phyloP scores from a whole-genome alignment of 2,113 vertebrate genomes.

The Anseranas semipalmata region DNA sequence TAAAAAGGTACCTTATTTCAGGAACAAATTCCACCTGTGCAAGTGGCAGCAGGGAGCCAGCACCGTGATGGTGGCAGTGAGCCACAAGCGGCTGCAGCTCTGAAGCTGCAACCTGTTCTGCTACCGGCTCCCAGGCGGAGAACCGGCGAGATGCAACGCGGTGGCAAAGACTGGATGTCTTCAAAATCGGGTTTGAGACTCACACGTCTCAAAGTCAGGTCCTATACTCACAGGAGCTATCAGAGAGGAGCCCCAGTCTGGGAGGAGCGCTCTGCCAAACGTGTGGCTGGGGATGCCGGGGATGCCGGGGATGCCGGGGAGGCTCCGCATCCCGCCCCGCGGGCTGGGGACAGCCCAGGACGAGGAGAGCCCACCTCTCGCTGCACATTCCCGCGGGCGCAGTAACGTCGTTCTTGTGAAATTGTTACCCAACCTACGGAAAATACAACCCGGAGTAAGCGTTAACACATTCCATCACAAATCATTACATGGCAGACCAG shows the following conservation, averaged over 20 bases:
- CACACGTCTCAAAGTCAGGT: too few species aligned
- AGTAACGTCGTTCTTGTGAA: background rate
- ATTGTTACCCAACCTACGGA: background rate
- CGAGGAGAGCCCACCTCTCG: too few species aligned
- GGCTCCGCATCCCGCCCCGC: too few species aligned
- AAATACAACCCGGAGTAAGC: background rate
- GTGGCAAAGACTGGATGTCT: rapidly evolving
- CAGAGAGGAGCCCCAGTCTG: background rate
- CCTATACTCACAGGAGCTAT: rapidly evolving
- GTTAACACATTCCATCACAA: background rate
- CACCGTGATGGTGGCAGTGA: rapidly evolving
- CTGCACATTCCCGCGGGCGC: too few species aligned
- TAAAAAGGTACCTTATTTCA: background rate
- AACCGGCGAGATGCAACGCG: background rate
- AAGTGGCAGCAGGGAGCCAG: background rate
- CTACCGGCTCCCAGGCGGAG: background rate
- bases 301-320: background rate
- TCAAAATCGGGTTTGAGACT: too few species aligned
- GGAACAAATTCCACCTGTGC: background rate
- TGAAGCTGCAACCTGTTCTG: background rate
- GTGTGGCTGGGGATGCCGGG: background rate
- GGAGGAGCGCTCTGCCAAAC: background rate
- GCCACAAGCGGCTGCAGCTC: background rate
- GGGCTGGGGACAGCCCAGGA: too few species aligned
- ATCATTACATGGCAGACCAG: background rate